Percentiles rank a stretch among this genome's conserved stretches.
phyloP scores from a whole-genome alignment of 35 echinoderm and acorn worm species.

The Heliocidaris tuberculata region DNA sequence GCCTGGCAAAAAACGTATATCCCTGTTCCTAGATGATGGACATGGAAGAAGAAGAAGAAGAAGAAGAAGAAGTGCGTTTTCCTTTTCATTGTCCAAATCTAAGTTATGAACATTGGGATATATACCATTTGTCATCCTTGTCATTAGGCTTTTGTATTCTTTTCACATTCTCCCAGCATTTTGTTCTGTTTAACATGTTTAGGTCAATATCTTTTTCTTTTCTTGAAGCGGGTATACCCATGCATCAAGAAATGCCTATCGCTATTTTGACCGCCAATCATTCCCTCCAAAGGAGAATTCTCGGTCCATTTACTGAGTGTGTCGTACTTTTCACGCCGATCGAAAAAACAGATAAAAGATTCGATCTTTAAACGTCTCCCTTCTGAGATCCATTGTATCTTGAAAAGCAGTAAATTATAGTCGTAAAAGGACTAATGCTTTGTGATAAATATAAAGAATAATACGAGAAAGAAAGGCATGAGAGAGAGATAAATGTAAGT shows the following conservation, averaged over 20 bases:
- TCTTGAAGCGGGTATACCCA: neutral
- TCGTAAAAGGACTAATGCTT: neutral
- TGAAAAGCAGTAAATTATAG: neutral
- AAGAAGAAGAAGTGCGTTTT: too few relatives aligned
- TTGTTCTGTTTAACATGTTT: too few relatives aligned
- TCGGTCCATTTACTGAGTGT: neutral
- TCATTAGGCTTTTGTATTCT: too few relatives aligned
- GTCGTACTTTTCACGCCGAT: neutral
- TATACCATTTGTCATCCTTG: too few relatives aligned
- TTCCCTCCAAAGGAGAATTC: neutral
- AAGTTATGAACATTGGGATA: too few relatives aligned
- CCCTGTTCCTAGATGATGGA: too few relatives aligned
- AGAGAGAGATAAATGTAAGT: neutral
- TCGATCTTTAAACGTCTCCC: neutral
- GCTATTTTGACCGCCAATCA: neutral
- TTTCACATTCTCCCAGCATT: too few relatives aligned
- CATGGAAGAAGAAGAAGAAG: too few relatives aligned
- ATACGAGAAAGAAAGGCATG: neutral
- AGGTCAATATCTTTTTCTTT: too few relatives aligned
- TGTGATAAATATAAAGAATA: neutral
- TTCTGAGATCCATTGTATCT: neutral
- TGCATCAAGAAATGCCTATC: neutral
- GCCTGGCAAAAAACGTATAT: too few relatives aligned
- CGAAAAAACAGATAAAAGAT: neutral
- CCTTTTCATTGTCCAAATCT: too few relatives aligned